Base-by-base conservation (phyloP, 2,113 vertebrate species). In the Dicerorhinus sumatrensis region DNA sequence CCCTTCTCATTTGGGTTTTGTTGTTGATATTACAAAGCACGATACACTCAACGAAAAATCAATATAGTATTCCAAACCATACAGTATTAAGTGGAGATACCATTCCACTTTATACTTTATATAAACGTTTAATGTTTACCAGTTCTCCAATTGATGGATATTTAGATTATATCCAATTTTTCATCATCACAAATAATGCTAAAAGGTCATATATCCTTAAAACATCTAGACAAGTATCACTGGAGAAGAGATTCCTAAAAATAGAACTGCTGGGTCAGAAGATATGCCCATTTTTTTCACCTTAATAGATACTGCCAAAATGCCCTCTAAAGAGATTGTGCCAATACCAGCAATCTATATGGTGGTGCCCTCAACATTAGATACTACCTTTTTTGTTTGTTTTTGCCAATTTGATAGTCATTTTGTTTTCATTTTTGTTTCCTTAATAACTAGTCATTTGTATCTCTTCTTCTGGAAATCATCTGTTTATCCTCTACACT, bases 181-280 rank as follows among this genome's bases (percentile, higher is more conserved):
- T 86, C 65, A 92, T 48, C 42, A 92, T 54, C 86, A 81, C 13
- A 72, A 96, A 63, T 67, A 73, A 88, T 39, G 54, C 51, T 48
- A 91, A 56, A 93, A 91, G 48, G 51, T 62, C 62, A 84, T 4
- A 54, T 14, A 79, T 11, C 16, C n/a, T 81, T 89, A 89, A 81
- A 67, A 46, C 69, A 91, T 42, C 77, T 39, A 89, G 25, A 84
- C 31, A 80, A 69, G 16, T 29, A 81, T 63, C 97, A 85, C 85
- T 96, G 23, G 46, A 94, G n/a, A 70, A 62, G 31, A 91, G 39
- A 63, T 46, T 89, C 67, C 92, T 96, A 89, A 96, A 91, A 89
- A 51, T 5, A 91, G 60, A 95, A 95, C 77, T 79, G 56, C 79
- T 67, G 36, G 39, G 18, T 65, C 56, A 97, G 31, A 96, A 39